Conservation (phyloP, 2,113 vertebrate species). For the Myanophis thanlyinensis region DNA sequence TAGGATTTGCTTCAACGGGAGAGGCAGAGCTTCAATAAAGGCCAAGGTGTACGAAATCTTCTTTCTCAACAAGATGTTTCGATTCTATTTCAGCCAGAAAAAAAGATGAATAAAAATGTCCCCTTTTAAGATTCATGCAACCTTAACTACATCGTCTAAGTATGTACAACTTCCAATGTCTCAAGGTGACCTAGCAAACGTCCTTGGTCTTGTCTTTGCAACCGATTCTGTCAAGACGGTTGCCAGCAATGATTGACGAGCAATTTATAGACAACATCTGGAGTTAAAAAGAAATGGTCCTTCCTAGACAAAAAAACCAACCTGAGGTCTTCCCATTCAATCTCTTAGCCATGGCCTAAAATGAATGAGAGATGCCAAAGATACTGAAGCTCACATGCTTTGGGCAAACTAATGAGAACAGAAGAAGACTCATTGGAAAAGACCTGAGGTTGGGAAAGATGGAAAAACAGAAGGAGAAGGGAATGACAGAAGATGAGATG, state of each 20-base stretch:
- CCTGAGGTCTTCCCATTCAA: background rate
- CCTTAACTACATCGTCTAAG: background rate
- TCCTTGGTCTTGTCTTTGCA: background rate
- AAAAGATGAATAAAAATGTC: background rate
- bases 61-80: background rate
- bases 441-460: background rate
- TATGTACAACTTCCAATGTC: background rate
- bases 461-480: background rate
- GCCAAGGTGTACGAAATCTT: background rate
- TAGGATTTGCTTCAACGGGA: background rate
- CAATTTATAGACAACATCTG: background rate
- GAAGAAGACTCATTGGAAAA: background rate
- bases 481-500: too few relatives aligned
- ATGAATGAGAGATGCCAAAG: background rate
- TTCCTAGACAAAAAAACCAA: background rate
- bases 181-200: background rate
- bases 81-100: background rate
- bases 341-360: background rate
- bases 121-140: background rate
- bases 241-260: background rate
- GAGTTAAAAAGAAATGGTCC: background rate
- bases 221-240: background rate
- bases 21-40: background rate
- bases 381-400: too few relatives aligned
- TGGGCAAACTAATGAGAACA: too few relatives aligned